A percentile compares a stretch with the other conserved stretches of the same genome.
These are phyloP conservation scores for Tinea pellionella DNA, from an alignment of 2,888 invertebrate species.

Conservation along the genomic window DNA sequence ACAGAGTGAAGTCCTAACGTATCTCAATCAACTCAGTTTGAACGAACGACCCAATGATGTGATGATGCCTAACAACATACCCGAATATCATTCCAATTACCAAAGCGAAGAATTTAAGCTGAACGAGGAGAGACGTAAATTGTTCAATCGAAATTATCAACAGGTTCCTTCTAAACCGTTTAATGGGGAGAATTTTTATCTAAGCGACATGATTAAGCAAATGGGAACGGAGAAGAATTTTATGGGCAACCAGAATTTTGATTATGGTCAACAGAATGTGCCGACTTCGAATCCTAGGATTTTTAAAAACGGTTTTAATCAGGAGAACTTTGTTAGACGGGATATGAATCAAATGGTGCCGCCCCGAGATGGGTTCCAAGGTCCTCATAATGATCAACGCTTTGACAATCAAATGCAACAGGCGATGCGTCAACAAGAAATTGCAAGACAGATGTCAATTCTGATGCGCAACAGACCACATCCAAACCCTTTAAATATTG, in stretches of 20 bases:
- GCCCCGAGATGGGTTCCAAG: constrained; percentile 34
- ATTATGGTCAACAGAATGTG: constrained; percentile 31
- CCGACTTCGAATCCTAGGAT: constrained; percentile 27
- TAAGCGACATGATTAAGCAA: constrained; percentile 45
- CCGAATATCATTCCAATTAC: constrained; percentile 38
- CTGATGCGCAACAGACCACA: constrained; percentile 54
- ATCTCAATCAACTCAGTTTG: constrained; percentile 46
- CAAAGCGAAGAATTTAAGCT: constrained; percentile 45
- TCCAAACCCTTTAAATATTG: constrained; percentile 53
- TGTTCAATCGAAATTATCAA: constrained; percentile 32
- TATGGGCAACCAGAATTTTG: constrained; percentile 31
- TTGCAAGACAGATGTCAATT: constrained; percentile 54
- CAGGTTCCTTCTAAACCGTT: constrained; percentile 29
- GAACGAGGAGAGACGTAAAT: constrained; percentile 44
- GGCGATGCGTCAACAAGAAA: constrained; percentile 49
- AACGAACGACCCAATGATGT: constrained; percentile 41
- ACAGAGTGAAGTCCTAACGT: constrained; percentile 38
- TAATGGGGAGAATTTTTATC: constrained; percentile 36
- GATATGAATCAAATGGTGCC: constrained; percentile 39
- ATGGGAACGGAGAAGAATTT: constrained; percentile 29
- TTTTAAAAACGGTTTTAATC: constrained; percentile 48
- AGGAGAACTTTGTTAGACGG: constrained; percentile 38
- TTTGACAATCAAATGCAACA: constrained; percentile 42
- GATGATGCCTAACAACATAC: constrained; percentile 27
- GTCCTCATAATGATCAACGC: constrained; percentile 27